Evolutionary conservation across 92 coral and sea anemone species (phyloP), one percentile per base, ranked within the genome.

Genomic region (Palythoa caribaeorum): DNA sequence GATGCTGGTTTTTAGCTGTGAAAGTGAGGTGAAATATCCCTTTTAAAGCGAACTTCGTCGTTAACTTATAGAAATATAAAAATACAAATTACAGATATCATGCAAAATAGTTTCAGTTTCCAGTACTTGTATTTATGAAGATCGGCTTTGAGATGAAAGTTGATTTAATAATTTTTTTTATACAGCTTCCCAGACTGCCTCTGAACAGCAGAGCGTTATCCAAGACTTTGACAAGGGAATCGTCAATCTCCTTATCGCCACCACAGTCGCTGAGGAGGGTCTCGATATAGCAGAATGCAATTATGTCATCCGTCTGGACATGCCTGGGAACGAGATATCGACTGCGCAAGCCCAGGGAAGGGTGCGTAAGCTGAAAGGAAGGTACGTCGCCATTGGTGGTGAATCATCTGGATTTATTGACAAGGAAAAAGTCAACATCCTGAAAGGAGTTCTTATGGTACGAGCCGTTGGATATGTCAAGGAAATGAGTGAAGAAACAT

Each of bases 171-270:
- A 28, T 28, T 28, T 28, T 28, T 28, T 28, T 28, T 28, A 28
- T 28, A 28, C 21, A 96, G 99, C 88, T 59, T 95, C 95, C 16
- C 93, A 95, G 99, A 88, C 96, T 19, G 94, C 94, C 85, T 78
- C 88, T 38, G 95, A 89, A 20, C 99, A 94, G 83, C 98, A 95
- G 47, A 79, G 79, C 48, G 96, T 88, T 66, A 95, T 96, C 80
- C 81, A 89, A 9, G 92, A 90, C 55, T 96, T 96, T 88, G 83
- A 90, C 63, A 92, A 85, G 73, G 99, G 99, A 44, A 94, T 90
- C n/a, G 91, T 91, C 87, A 96, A 96, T 77, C 91, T 96, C 47
- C 90, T 96, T 68, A 88, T 96, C n/a, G 99, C 98, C 13, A 96
- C 99, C 39, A 93, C 98, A 1, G 96, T 92, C 50, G 96, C 98